Conservation (phyloP, 2,797 vertebrate species). For the Neosalanx taihuensis region DNA sequence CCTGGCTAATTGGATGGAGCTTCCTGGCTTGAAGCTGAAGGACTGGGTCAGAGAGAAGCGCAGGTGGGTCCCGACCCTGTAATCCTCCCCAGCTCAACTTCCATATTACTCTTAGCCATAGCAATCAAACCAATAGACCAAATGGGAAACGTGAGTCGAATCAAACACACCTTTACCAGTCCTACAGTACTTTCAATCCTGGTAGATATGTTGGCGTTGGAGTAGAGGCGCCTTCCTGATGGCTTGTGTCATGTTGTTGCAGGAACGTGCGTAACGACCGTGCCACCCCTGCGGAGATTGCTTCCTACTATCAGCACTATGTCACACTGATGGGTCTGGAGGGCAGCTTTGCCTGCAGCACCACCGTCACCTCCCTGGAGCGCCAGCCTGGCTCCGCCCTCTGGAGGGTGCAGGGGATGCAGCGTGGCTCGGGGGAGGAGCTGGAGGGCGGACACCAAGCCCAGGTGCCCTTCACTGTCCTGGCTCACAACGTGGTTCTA, state of each 20-base stretch:
- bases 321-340: slow-evolving; percentile 73
- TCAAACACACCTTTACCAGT: no score
- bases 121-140: not conserved
- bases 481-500: slow-evolving; percentile 73
- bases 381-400: slow-evolving; percentile 46
- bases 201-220: not conserved
- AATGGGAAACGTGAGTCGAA: not conserved
- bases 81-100: not conserved
- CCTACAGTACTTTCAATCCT: not conserved
- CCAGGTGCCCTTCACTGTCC: slow-evolving; percentile 64
- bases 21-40: slow-evolving; percentile 78
- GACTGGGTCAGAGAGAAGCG: slow-evolving; percentile 82
- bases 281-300: slow-evolving; percentile 77
- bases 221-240: no score
- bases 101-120: not conserved
- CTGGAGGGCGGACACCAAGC: slow-evolving; percentile 51
- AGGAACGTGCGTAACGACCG: slow-evolving; percentile 79
- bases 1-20: slow-evolving; percentile 82
- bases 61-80: slow-evolving; percentile 58
- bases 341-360: slow-evolving; percentile 71
- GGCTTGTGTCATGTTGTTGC: slow-evolving; percentile 7
- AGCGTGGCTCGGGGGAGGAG: slow-evolving; percentile 52
- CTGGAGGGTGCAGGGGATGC: slow-evolving; percentile 64
- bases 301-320: slow-evolving; percentile 81
- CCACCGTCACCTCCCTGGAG: slow-evolving; percentile 70